Evolutionary conservation across 2,888 invertebrate genomes (phyloP).

Genomic region (Thecocarcelia acutangulata): DNA sequence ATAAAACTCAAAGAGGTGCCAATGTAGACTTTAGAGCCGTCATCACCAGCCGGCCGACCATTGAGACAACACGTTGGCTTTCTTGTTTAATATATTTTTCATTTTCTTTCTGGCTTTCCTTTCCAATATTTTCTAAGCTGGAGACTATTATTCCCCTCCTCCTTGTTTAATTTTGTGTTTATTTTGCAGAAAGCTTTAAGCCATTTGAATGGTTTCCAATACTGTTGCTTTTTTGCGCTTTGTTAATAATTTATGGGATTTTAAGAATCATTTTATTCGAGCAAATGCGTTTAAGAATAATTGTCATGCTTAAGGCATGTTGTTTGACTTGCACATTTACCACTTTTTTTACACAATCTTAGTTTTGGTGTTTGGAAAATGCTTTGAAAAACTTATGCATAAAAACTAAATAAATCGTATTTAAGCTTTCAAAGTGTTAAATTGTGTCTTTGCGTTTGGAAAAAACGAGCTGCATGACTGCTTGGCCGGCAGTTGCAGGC

Average conservation of each 20-base stretch:
- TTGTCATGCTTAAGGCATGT: slow-evolving; percentile 68
- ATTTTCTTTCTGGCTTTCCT: slow-evolving; percentile 15
- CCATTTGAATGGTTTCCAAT: slow-evolving; percentile 42
- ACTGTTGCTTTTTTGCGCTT: slow-evolving; percentile 27
- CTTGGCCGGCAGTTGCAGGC: slow-evolving; percentile 33
- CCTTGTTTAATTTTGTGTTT: not conserved
- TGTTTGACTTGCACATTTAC: slow-evolving; percentile 66
- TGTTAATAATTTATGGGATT: slow-evolving; percentile 66
- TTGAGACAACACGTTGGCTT: slow-evolving; percentile 18
- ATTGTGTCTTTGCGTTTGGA: slow-evolving; percentile 62
- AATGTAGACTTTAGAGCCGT: slow-evolving; percentile 54
- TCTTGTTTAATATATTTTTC: not conserved
- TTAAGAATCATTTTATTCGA: slow-evolving; percentile 70
- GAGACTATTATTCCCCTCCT: slow-evolving; percentile 22
- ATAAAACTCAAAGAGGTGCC: slow-evolving; percentile 61
- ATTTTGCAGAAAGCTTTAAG: slow-evolving; percentile 49
- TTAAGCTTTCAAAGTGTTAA: slow-evolving; percentile 67
- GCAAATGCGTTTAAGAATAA: slow-evolving; percentile 69
- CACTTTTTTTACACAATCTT: slow-evolving; percentile 36
- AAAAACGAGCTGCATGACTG: not conserved
- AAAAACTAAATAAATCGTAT: slow-evolving; percentile 53
- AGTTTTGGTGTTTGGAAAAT: slow-evolving; percentile 35
- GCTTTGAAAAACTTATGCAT: slow-evolving; percentile 25
- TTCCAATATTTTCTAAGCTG: slow-evolving; percentile 41
- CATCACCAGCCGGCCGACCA: slow-evolving; percentile 44